Percentiles rank a stretch among this genome's conserved stretches.
Evolutionary conservation across 2,113 vertebrate species (phyloP).

Genomic region (Rhynchopsitta pachyrhyncha): DNA sequence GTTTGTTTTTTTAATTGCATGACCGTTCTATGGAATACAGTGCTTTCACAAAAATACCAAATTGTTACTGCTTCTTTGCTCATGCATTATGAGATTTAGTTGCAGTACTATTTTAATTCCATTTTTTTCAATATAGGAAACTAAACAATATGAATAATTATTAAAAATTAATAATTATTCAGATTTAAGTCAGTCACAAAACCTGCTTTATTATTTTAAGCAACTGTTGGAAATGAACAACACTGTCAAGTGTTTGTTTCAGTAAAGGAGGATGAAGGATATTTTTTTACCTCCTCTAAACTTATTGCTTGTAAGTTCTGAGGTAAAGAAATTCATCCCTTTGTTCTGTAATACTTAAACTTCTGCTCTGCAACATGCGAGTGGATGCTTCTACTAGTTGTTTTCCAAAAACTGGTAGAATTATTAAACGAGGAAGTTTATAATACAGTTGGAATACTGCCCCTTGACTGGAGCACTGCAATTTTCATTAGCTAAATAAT

Average conservation of each 20-base stretch:
- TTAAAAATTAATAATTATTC: not conserved
- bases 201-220: not conserved
- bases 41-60: not conserved
- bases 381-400: not conserved
- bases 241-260: not conserved
- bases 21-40: not conserved
- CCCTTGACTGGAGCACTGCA: conserved; percentile 9
- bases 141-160: not conserved
- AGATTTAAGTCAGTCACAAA: not conserved
- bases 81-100: not conserved
- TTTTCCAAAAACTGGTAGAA: not conserved
- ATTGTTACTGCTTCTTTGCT: not conserved
- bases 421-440: not conserved
- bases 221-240: not conserved
- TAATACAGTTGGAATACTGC: not conserved
- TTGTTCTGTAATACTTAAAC: not conserved
- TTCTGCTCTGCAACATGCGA: not conserved
- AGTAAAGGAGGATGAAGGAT: not conserved
- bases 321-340: not conserved
- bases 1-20: not conserved
- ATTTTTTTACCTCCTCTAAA: not conserved
- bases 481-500: conserved; percentile 65
- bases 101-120: not conserved
- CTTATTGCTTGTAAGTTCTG: not conserved
- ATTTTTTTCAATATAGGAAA: not conserved